Percentiles rank a stretch among this genome's conserved stretches.
Evolutionary conservation across 1,140 invertebrate species (phyloP).

Genomic region (Bombus confusus): DNA sequence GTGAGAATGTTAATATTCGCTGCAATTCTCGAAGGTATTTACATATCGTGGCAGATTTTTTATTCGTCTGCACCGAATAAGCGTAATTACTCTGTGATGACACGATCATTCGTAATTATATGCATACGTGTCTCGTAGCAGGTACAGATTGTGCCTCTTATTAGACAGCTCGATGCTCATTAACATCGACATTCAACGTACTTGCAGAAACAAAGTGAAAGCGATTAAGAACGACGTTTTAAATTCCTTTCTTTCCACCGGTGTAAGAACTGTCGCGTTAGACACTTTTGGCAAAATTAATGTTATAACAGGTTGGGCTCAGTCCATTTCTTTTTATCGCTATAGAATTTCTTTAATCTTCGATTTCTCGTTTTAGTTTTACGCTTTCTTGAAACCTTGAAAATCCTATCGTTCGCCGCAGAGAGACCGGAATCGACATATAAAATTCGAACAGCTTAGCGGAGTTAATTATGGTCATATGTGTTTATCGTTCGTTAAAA

Average conservation of each 20-base stretch:
- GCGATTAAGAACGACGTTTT: neutral
- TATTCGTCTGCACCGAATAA: neutral
- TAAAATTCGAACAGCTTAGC: neutral
- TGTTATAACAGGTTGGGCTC: neutral
- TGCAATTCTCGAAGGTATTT: neutral
- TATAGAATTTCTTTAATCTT: neutral
- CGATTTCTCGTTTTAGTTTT: neutral
- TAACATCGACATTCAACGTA: too few species aligned
- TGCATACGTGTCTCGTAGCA: too few species aligned
- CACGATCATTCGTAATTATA: neutral
- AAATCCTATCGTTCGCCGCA: too few species aligned
- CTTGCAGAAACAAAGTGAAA: neutral
- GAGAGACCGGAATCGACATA: neutral
- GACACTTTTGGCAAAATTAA: neutral
- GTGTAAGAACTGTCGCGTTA: neutral
- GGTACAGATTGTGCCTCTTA: too few species aligned
- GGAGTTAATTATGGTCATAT: too few species aligned
- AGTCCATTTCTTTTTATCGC: neutral
- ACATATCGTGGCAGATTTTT: neutral
- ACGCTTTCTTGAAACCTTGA: too few species aligned
- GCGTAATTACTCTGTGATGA: neutral
- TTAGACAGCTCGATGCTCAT: too few species aligned
- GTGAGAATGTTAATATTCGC: neutral
- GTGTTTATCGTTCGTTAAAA: too few species aligned
- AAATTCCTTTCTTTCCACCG: neutral